These are phyloP conservation scores for Grantiella picta DNA, from an alignment of 2,113 vertebrate species.

Conservation along the genomic window DNA sequence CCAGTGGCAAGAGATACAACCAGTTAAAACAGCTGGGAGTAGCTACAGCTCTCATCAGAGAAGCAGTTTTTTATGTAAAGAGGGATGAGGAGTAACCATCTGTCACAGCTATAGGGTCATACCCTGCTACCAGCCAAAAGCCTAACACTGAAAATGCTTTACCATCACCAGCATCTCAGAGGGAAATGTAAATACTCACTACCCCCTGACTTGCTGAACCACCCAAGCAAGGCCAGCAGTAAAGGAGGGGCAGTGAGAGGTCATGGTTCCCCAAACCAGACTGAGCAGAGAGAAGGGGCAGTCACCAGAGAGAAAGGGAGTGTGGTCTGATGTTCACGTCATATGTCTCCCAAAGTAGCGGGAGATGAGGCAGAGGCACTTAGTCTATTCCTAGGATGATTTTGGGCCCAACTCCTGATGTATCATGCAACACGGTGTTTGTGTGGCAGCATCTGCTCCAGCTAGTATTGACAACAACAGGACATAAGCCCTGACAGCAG, in stretches of 20 bases:
- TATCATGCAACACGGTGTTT: fast-evolving
- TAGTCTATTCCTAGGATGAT: background rate
- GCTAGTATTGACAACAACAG: background rate
- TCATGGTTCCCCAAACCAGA: fast-evolving
- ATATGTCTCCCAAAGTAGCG: background rate
- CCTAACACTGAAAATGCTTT: background rate
- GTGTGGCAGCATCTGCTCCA: background rate
- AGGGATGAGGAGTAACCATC: background rate
- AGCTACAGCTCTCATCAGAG: background rate
- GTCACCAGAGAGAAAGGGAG: background rate
- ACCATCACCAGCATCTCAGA: background rate
- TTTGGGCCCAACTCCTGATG: background rate
- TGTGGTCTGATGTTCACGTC: background rate
- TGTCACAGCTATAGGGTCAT: background rate
- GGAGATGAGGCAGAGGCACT: background rate
- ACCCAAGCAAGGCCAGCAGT: background rate
- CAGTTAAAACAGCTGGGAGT: background rate
- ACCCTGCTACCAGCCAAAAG: background rate
- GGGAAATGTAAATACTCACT: background rate
- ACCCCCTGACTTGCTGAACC: no score
- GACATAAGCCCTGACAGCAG: background rate
- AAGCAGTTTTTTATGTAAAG: background rate
- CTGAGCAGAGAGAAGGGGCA: background rate
- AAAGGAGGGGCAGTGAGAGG: background rate
- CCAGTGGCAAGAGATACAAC: background rate